A percentile compares a stretch with the other conserved stretches of the same genome.
These are phyloP conservation scores for Barbus barbus DNA, from an alignment of 2,113 vertebrate genomes.

Conservation along the genomic window DNA sequence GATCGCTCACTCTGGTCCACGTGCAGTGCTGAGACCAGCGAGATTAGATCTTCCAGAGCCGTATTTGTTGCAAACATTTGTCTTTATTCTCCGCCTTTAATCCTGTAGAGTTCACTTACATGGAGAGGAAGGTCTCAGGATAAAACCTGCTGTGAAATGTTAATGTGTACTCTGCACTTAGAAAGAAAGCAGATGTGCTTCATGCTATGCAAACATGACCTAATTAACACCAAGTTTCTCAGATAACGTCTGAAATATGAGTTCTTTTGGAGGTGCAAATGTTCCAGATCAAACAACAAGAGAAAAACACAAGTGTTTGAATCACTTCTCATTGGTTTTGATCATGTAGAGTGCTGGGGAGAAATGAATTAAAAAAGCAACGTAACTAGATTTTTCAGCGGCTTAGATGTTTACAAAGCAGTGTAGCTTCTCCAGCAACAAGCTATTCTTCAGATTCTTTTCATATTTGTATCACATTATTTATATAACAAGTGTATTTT, in stretches of 20 bases:
- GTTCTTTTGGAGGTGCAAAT: not conserved
- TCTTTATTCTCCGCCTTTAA: slow-evolving; percentile 36
- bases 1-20: slow-evolving; percentile 15
- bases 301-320: not conserved
- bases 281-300: not conserved
- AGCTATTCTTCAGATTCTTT: not conserved
- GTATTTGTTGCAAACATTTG: slow-evolving; percentile 31
- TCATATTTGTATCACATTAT: not conserved
- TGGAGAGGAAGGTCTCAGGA: not conserved
- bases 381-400: not conserved
- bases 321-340: not conserved
- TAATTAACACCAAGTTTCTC: not conserved
- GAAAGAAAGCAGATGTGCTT: slow-evolving; percentile 10
- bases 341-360: not conserved
- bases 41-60: slow-evolving; percentile 34
- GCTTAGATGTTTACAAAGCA: not conserved
- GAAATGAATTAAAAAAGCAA: not conserved
- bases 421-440: not conserved
- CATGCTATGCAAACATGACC: slow-evolving; percentile 26
- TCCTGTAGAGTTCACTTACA: slow-evolving; percentile 21
- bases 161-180: not conserved
- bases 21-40: slow-evolving; percentile 1
- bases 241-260: not conserved
- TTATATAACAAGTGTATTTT: not conserved
- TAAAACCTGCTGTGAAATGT: not conserved